Base-by-base conservation (phyloP, 2,113 vertebrate genomes). In the Ursus arctos region DNA sequence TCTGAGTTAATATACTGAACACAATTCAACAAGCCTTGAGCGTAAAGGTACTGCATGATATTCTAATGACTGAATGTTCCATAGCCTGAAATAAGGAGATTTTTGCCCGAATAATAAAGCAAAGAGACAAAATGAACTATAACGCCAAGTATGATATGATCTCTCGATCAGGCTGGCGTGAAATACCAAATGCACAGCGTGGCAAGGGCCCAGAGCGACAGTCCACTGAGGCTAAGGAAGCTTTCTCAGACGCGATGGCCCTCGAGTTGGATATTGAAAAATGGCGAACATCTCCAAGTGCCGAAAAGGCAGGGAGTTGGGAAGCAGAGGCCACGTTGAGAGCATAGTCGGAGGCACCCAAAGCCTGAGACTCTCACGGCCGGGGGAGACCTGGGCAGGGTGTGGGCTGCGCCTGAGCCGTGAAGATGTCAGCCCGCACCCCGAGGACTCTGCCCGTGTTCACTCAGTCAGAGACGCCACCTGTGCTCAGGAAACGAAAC, bases 301-400 rank as follows among this genome's bases (percentile, higher is more conserved):
- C 36, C 49, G 28, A 63, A 61, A 63, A 81, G 49, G 15, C 16
- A 5, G n/a, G 3, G 59, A 51, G 21, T 22, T 59, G 55, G 49
- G 49, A 51, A 63, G 21, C 7, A 26, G 40, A 40, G 10, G 36
- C 11, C 19, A 47, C 6, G 31, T 15, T 94, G 4, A 36, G 77
- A 80, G 18, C 22, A 13, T 2, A 15, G 31, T 63, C 11, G 28
- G 24, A 55, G 5, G 33, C 19, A 18, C 8, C 51, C 47, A 31
- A 6, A 7, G 36, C n/a, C 81, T 28, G 6, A 18, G 63, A 21
- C 40, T n/a, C 19, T 24, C 33, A 72, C 0, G 4, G 55, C n/a
- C 12, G 43, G 19, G 5, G 15, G 15, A 51, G 2, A 0, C 14
- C 36, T 5, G 53, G 49, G 74, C 12, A 5, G 14, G 2, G 3